Percentiles rank a stretch among this genome's conserved stretches.
Conservation (phyloP, 2,113 vertebrate genomes). For the Salvelinus alpinus region DNA sequence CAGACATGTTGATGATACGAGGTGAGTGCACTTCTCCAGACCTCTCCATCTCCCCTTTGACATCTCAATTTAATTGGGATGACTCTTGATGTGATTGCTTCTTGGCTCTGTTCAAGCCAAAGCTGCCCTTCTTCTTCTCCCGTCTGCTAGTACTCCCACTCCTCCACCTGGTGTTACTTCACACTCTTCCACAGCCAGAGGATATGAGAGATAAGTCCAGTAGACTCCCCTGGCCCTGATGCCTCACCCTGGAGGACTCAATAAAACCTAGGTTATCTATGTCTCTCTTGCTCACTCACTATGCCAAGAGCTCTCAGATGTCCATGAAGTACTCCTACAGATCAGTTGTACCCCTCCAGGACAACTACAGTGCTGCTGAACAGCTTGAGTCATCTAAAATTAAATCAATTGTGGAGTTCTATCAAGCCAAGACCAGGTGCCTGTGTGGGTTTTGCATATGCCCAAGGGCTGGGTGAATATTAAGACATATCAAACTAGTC, state of each 20-base stretch:
- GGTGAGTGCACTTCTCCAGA: background rate
- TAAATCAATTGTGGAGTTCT: background rate
- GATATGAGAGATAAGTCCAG: constrained; percentile 2
- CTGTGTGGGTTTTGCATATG: constrained; percentile 26
- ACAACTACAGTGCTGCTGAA: constrained; percentile 12
- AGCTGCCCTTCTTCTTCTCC: constrained; percentile 11
- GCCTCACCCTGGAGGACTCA: constrained; percentile 60
- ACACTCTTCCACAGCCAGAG: background rate
- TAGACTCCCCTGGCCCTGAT: constrained; percentile 24
- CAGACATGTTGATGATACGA: too few species aligned
- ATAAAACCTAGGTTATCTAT: constrained; percentile 53
- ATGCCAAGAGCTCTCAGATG: constrained; percentile 41
- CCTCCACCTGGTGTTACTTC: constrained; percentile 1
- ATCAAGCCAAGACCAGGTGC: constrained; percentile 28
- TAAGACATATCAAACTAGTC: constrained; percentile 4
- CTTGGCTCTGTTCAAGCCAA: constrained; percentile 8
- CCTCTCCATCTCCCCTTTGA: background rate
- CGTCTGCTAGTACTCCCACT: background rate
- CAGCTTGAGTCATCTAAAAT: too few species aligned
- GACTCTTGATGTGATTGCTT: background rate
- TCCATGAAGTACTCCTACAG: constrained; percentile 17
- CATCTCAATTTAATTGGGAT: background rate
- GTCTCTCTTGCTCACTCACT: constrained; percentile 25
- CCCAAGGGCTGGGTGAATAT: constrained; percentile 20
- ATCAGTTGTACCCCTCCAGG: constrained; percentile 8